Evolutionary conservation across 2,113 vertebrate species (phyloP).

Genomic region (Scytalopus superciliaris): DNA sequence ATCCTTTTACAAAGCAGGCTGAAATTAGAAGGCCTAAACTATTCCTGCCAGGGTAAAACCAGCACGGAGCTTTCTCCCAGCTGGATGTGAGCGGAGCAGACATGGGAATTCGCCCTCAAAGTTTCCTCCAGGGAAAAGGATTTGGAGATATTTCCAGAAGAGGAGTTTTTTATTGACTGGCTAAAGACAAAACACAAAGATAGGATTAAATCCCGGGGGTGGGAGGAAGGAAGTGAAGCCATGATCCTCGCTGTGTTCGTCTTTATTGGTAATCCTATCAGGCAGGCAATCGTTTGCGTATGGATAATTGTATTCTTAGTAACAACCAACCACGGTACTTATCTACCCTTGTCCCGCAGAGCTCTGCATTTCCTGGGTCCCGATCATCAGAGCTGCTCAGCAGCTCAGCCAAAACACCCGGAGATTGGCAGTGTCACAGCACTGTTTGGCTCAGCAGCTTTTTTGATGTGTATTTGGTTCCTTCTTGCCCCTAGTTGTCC

Average conservation of each 20-base stretch:
- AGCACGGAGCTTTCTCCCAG: not conserved
- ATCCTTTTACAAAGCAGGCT: not conserved
- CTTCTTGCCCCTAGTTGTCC: not conserved
- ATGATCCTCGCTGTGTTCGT: not conserved
- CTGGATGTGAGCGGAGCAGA: not conserved
- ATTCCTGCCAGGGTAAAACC: not conserved
- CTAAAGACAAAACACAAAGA: not conserved
- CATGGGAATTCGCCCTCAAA: not conserved
- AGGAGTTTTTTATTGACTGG: not conserved
- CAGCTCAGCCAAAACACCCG: not conserved
- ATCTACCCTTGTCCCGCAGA: not conserved
- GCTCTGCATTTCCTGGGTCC: not conserved
- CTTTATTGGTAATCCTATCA: slow-evolving; percentile 63
- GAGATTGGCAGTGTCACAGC: not conserved
- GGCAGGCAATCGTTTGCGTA: not conserved
- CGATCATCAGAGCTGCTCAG: not conserved
- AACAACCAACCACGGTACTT: not conserved
- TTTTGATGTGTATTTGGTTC: not conserved
- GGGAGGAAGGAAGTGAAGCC: slow-evolving; percentile 37
- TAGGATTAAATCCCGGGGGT: not conserved
- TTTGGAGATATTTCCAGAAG: not conserved
- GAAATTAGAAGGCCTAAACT: slow-evolving; percentile 33
- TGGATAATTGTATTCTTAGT: slow-evolving; percentile 52
- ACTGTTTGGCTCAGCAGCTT: not conserved
- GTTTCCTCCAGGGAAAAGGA: not conserved